Base-by-base conservation (phyloP, 2,797 vertebrate species). In the Gobio occitaniae region DNA sequence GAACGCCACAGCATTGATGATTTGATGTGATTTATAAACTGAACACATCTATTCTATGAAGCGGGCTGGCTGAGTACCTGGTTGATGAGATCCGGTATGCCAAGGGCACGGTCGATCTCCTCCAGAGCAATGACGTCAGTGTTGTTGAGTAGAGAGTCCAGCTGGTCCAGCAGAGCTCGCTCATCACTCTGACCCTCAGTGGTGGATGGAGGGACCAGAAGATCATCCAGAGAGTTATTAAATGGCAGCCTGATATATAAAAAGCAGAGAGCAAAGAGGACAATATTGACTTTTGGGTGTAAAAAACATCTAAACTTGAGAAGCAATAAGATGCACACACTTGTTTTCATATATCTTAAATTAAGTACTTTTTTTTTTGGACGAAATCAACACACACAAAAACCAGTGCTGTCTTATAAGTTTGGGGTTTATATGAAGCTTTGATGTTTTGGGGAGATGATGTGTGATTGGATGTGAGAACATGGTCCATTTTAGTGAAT, bases 21-120 rank as follows among this genome's bases (percentile, higher is more conserved):
- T 29, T 11, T 48, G 11, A 3, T 8, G 7, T 16, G 2, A 47
- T 36, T 48, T 15, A 70, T 11, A 70, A 52, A 70, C 7, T 29
- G 11, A 25, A 44, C 0, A 17, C 48, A 56, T 25, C 70, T 65
- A 25, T 48, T 54, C 13, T 12, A 36, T 59, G 79, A 77, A 68
- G 38, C 1, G 7, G 56, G 74, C 32, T 47, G 3, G 16, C 10
- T 76, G 59, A 59, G 36, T 78, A 89, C 89, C 95, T 99, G 98
- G 92, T 96, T 97, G n/a, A 99, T 97, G 41, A 99, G 97, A 86
- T 99, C 98, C 75, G 98, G 97, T 92, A 99, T 99, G 88, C 98
- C 98, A 56, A 99, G 91, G 5, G 98, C 98, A 90, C 97, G 95
- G 91, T 99, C 98, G 25, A 99, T 99, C 91, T 99, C 98, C 90